Base-by-base conservation (phyloP, 2,797 vertebrate genomes). In the Channa striata region DNA sequence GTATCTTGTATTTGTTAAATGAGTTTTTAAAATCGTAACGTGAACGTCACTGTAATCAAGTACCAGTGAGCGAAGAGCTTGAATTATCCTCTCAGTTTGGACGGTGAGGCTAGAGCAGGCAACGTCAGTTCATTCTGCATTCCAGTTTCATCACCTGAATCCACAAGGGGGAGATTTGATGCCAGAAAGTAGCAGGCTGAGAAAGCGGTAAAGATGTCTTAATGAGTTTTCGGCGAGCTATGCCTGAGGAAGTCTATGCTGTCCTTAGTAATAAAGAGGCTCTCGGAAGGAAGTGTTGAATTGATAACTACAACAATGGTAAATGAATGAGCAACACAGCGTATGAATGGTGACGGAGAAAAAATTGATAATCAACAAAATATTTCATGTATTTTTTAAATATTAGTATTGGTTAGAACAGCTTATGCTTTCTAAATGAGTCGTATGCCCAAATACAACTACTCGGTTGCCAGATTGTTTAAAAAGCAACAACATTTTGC, bases 111-210 rank as follows among this genome's bases (percentile, higher is more conserved):
- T n/a, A 37, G n/a, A 40, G 30, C 54, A 54, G 16, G 47, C 40
- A 50, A 46, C 53, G 49, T 14, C 14, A 14, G 50, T 53, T 33
- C 14, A 65, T 34, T 42, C 8, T 33, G n/a, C 46, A 42, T 47
- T 34, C 43, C 61, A 43, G 40, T 68, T 44, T 75, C 54, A 73
- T 54, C 34, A 42, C 44, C 36, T 59, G 62, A 59, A 43, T n/a
- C 50, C 59, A 56, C 39, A 48, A 21, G 21, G 39, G 43, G 59
- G 23, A 49, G 46, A 13, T 23, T 33, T 11, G 36, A 57, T 44
- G 52, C 67, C 70, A 56, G 49, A 59, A 52, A 54, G 49, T 44
- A 44, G 49, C 33, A 10, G 56, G 14, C 63, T 50, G 70, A 40
- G 54, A 58, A 51, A 56, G 21, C 3, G 20, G 33, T 14, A 23